Percentiles rank a stretch among this genome's conserved stretches.
Evolutionary conservation across 37 sponge, comb jelly and placozoan genomes (phyloP).

Genomic region (Cladorhizidae sp.): DNA sequence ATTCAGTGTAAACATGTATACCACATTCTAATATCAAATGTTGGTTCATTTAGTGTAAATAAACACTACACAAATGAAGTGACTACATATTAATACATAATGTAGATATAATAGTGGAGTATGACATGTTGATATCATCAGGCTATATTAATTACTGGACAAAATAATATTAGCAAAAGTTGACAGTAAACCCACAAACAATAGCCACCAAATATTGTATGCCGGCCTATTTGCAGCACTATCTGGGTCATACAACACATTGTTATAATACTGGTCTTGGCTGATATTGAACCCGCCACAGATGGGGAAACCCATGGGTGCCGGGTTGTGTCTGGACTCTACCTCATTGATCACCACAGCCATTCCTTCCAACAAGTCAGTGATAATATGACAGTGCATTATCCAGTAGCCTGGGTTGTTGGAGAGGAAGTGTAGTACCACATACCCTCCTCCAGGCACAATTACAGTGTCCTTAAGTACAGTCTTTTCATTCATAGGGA

Average conservation of each 20-base stretch:
- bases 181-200: too few relatives aligned
- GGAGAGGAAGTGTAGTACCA: constrained; percentile 64
- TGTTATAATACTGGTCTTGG: background rate
- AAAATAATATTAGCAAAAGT: too few relatives aligned
- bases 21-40: too few relatives aligned
- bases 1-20: too few relatives aligned
- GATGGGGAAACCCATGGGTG: constrained; percentile 13
- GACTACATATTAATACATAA: too few relatives aligned
- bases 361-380: constrained; percentile 80
- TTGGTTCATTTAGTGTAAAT: too few relatives aligned
- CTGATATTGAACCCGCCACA: constrained; percentile 36
- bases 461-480: constrained; percentile 82
- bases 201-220: too few relatives aligned
- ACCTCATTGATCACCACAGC: constrained; percentile 66
- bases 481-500: background rate
- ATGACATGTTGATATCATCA: too few relatives aligned
- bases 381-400: constrained; percentile 85
- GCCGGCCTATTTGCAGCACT: background rate
- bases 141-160: too few relatives aligned
- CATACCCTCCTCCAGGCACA: constrained; percentile 82
- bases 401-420: constrained; percentile 93
- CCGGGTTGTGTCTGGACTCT: constrained; percentile 22
- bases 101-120: too few relatives aligned
- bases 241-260: background rate
- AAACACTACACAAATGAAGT: too few relatives aligned